These are phyloP conservation scores for Conus ventricosus DNA, from an alignment of 1,140 invertebrate genomes.

Conservation along the genomic window DNA sequence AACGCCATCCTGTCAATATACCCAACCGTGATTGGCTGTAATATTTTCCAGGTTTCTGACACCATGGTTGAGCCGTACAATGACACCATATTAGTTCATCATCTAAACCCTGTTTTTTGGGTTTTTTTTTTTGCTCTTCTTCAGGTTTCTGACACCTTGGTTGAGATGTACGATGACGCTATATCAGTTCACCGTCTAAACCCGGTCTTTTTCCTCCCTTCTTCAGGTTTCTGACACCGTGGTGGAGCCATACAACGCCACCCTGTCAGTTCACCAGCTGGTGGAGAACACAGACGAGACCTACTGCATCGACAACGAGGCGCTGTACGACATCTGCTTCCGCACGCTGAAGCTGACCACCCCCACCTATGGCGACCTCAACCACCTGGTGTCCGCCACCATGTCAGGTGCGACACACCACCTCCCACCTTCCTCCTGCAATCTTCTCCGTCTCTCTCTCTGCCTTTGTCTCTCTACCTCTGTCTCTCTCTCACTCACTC, in stretches of 20 bases:
- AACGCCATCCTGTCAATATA: no score
- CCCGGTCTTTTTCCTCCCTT: not conserved
- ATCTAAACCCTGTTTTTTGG: not conserved
- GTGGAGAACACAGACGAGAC: constrained; percentile 85
- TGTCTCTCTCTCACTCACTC: not conserved
- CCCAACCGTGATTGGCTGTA: not conserved
- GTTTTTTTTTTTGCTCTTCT: no score
- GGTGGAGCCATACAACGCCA: constrained; percentile 80
- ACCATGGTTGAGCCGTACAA: not conserved
- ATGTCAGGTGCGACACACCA: constrained; percentile 79
- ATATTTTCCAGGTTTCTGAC: not conserved
- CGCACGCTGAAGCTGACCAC: constrained; percentile 88
- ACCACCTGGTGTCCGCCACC: constrained; percentile 81
- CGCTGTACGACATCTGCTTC: constrained; percentile 96
- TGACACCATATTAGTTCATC: not conserved
- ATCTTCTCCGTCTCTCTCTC: no score
- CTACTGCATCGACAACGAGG: constrained; percentile 83
- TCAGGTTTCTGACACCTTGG: not conserved
- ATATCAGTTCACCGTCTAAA: not conserved
- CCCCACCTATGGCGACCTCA: constrained; percentile 79
- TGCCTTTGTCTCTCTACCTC: no score
- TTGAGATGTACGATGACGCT: not conserved
- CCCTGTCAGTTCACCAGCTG: constrained; percentile 85
- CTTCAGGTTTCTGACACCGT: constrained; percentile 78
- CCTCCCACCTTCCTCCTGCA: no score